Evolutionary conservation across 2,113 vertebrate genomes (phyloP), one percentile per base, ranked within the genome.

Genomic region (Sporophila hypoxantha): DNA sequence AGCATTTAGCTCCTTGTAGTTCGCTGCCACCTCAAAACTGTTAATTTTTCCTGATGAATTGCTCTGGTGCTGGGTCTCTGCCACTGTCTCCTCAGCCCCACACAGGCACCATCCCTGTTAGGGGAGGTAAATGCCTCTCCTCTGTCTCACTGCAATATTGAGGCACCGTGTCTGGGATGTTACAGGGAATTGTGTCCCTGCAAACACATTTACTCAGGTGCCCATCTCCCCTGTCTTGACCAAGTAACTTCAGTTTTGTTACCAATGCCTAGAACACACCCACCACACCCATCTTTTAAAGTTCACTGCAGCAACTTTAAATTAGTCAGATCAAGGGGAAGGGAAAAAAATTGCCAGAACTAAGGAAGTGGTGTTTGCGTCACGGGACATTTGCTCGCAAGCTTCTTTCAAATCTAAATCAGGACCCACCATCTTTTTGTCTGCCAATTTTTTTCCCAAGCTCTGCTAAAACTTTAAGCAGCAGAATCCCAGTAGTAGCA

Each of bases 291-390:
- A 10, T 7, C 57, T 86, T 47, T 75, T 47, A 26, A 62, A 88
- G 25, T 53, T 85, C 39, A 50, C 68, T 41, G 44, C 29, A 68
- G 27, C 21, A 69, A 84, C 21, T 79, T 82, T 29, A 66, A 82
- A 73, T 55, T 36, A 68, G 27, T 62, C 26, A 52, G 42, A 87
- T 44, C 25, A 50, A 69, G 30, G 25, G 27, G 1, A 34, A 44
- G 6, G 1, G 6, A 23, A 15, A 47, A 37, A 27, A 26, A 44
- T 0, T 0, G 6, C 50, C n/a, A 16, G 27, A 44, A 22, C 19
- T 17, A 44, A 60, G 46, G 56, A 74, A 66, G 26, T 22, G 37
- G 32, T 6, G n/a, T 42, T 75, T 79, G 55, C 30, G 8, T 46
- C 68, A 39, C 0, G 1, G 73, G 14, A 69, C n/a, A 8, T 55